Percentiles rank a stretch among this genome's conserved stretches.
Conservation (phyloP, 2,797 vertebrate genomes). For the Danio jaintianensis region DNA sequence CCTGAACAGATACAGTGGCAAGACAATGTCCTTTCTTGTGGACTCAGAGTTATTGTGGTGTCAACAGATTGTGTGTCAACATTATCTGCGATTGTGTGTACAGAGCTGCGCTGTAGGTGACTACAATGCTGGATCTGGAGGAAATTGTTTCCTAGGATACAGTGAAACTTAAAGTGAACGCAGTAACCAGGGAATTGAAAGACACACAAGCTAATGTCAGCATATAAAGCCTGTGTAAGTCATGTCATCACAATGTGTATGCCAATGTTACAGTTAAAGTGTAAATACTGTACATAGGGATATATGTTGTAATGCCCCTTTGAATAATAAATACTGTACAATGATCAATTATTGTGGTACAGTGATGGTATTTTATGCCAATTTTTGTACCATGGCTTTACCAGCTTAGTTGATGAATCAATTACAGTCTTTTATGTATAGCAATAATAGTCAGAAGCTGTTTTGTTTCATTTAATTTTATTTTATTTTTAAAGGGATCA, state of each 20-base stretch:
- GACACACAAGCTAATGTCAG: neutral
- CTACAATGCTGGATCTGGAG: conserved; percentile 16
- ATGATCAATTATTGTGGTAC: neutral
- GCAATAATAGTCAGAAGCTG: too few relatives aligned
- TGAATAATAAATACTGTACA: neutral
- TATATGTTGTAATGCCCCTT: neutral
- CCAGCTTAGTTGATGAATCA: neutral
- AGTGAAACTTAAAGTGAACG: conserved; percentile 4
- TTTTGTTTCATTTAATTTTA: too few relatives aligned
- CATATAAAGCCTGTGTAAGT: neutral
- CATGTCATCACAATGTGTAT: neutral
- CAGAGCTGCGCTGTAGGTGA: conserved; percentile 22
- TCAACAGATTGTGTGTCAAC: conserved; percentile 58
- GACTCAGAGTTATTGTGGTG: conserved; percentile 56
- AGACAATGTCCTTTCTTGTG: conserved; percentile 60
- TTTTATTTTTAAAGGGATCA: too few relatives aligned
- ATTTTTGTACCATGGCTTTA: neutral
- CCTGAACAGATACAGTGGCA: conserved; percentile 35
- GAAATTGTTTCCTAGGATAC: conserved; percentile 26
- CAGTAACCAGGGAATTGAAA: conserved; percentile 14
- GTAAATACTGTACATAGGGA: neutral
- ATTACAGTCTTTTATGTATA: neutral
- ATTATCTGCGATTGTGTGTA: conserved; percentile 53
- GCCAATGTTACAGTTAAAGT: conserved; percentile 29
- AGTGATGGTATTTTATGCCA: neutral